A percentile compares a stretch with the other conserved stretches of the same genome.
These are phyloP conservation scores for Drosophila prostipennis DNA, from an alignment of 2,888 invertebrate genomes.

Conservation along the genomic window DNA sequence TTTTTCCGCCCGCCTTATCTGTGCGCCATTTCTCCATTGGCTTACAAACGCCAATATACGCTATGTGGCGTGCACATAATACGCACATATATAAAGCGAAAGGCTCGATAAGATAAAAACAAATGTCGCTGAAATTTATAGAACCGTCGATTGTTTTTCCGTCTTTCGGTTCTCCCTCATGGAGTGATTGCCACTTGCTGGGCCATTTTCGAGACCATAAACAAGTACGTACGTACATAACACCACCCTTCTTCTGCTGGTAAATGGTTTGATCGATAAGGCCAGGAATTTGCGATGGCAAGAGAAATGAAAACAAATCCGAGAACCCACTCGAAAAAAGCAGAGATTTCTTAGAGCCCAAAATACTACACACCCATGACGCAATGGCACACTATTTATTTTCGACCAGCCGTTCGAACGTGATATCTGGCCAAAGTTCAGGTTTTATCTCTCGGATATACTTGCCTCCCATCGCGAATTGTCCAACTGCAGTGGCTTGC, in stretches of 20 bases:
- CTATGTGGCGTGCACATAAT: slow-evolving; percentile 13
- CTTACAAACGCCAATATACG: slow-evolving; percentile 53
- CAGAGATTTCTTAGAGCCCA: slow-evolving; percentile 10
- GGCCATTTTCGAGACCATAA: slow-evolving; percentile 7
- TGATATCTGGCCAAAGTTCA: slow-evolving; percentile 32
- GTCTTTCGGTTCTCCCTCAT: slow-evolving; percentile 10
- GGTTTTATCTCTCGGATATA: slow-evolving; percentile 48
- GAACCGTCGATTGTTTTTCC: slow-evolving; percentile 46
- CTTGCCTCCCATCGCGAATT: slow-evolving; percentile 84
- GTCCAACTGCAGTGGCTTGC: slow-evolving; percentile 82
- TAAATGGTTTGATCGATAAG: slow-evolving; percentile 22
- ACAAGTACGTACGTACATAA: not conserved
- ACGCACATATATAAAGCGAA: slow-evolving; percentile 12
- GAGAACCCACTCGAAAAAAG: not conserved
- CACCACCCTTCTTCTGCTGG: slow-evolving; percentile 10
- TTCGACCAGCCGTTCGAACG: slow-evolving; percentile 3
- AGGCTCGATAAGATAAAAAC: slow-evolving; percentile 62
- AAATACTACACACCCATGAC: slow-evolving; percentile 18
- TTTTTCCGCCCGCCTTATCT: slow-evolving; percentile 24
- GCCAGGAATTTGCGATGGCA: slow-evolving; percentile 6
- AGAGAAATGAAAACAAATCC: slow-evolving; percentile 2
- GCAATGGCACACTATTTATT: slow-evolving; percentile 18
- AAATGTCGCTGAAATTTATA: slow-evolving; percentile 40
- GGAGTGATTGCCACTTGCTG: slow-evolving; percentile 16
- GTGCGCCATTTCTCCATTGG: slow-evolving; percentile 45